phyloP scores from a whole-genome alignment of 2,797 vertebrate genomes.

The Thamnophis elegans region DNA sequence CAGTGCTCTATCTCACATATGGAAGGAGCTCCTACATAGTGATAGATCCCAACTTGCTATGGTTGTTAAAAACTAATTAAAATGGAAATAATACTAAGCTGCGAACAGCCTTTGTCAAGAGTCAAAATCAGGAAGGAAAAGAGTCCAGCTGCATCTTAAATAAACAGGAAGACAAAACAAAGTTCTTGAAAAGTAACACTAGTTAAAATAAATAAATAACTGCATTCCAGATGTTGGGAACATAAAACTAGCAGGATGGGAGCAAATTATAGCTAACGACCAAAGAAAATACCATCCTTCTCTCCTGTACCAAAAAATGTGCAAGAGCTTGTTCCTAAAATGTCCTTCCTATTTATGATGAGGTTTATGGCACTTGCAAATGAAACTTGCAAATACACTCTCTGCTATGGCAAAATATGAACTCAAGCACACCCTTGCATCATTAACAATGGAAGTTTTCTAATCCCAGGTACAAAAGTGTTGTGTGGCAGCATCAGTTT shows the following conservation, averaged over 20 bases:
- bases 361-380: neutral
- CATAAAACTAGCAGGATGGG: neutral
- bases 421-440: neutral
- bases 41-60: neutral
- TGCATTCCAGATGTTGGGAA: constrained; percentile 13
- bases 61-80: neutral
- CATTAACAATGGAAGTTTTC: neutral
- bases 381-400: neutral
- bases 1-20: neutral
- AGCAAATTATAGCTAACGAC: neutral
- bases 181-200: neutral
- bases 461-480: neutral
- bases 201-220: constrained; percentile 31
- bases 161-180: constrained; percentile 1
- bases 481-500: neutral
- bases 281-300: neutral
- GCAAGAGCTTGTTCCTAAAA: neutral
- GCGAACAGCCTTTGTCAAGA: neutral
- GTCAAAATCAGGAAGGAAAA: neutral
- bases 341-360: neutral
- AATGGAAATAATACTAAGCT: neutral
- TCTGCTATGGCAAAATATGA: neutral
- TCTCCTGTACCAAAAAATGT: neutral
- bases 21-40: neutral
- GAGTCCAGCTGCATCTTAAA: neutral